Base-by-base conservation (phyloP, 2,888 invertebrate genomes). In the Acleris literana region DNA sequence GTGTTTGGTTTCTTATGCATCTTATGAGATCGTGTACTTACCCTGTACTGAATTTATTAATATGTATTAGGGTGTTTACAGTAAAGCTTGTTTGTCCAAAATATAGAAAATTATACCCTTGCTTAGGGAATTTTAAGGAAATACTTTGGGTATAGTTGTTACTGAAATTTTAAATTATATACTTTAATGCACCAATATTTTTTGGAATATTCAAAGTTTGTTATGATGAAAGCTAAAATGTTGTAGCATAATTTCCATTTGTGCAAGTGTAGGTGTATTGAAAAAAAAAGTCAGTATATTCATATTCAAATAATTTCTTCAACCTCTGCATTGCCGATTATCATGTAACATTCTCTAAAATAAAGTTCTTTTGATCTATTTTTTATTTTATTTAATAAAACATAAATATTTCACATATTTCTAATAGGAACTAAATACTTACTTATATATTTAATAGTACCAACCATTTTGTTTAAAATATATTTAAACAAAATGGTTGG, bases 331-430 rank as follows among this genome's bases (percentile, higher is more conserved):
- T 92, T 92, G 92, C 92, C 91, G 92, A 91, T 90, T 89, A 88
- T 89, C 86, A 89, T 91, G 91, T 91, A 92, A 92, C 86, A 89
- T 88, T 91, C 89, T 92, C 87, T 90, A 89, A 91, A 92, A 91
- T 92, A 93, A 93, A 93, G 91, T 93, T 93, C 92, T 93, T 93
- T 93, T 93, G 92, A 92, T 93, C 93, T 92, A 76, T 70, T 69
- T 71, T 68, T 68, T 71, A 25, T 63, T 63, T 60, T 64, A 46
- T 46, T 46, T 46, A 46, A 16, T n/a, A n/a, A 5, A 5, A 46
- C 39, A n/a, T n/a, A 39, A 39, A 39, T 39, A 39, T 39, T 39
- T 39, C 13, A 39, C 39, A 39, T 39, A 13, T 39, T 39, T 39
- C 13, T 39, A 39, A 39, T 39, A 39, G 11, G 13, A 39, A 39